These are phyloP conservation scores for Heliconius ismenius DNA, from an alignment of 2,888 invertebrate genomes.

Conservation along the genomic window DNA sequence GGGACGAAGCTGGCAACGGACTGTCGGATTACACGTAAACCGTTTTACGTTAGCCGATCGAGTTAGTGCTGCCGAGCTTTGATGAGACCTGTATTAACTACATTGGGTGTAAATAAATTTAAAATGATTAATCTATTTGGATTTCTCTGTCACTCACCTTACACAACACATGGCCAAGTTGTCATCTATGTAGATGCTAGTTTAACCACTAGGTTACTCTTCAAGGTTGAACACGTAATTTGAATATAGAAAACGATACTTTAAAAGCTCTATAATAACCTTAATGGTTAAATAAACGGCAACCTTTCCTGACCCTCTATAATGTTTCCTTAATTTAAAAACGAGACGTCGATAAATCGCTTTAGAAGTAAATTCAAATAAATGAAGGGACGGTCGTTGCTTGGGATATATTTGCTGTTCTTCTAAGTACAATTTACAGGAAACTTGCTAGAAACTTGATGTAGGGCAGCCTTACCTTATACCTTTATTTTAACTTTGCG, in stretches of 20 bases:
- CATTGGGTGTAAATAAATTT: background rate
- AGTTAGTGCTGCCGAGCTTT: slow-evolving; percentile 31
- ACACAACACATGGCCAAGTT: background rate
- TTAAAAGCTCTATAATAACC: slow-evolving; percentile 1
- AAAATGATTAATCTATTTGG: background rate
- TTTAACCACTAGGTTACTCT: background rate
- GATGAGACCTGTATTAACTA: slow-evolving; percentile 12
- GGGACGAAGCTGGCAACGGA: slow-evolving; percentile 48
- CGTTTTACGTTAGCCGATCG: slow-evolving; percentile 45
- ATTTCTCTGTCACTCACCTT: background rate
- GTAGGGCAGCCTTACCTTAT: no score
- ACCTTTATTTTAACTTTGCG: background rate
- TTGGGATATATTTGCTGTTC: slow-evolving; percentile 47
- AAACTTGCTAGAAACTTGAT: background rate
- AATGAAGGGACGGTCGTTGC: slow-evolving; percentile 46
- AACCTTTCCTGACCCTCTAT: slow-evolving; percentile 32
- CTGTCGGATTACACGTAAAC: slow-evolving; percentile 45
- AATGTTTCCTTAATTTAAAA: slow-evolving; percentile 37
- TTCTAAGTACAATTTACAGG: slow-evolving; percentile 39
- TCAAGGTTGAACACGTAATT: background rate
- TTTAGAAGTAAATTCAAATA: slow-evolving; percentile 48
- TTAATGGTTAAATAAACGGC: slow-evolving; percentile 28
- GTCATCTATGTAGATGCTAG: background rate
- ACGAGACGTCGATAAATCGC: slow-evolving; percentile 41
- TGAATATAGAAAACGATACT: background rate